Conservation (phyloP, 2,888 invertebrate genomes). For the Invenusta paracnida region DNA sequence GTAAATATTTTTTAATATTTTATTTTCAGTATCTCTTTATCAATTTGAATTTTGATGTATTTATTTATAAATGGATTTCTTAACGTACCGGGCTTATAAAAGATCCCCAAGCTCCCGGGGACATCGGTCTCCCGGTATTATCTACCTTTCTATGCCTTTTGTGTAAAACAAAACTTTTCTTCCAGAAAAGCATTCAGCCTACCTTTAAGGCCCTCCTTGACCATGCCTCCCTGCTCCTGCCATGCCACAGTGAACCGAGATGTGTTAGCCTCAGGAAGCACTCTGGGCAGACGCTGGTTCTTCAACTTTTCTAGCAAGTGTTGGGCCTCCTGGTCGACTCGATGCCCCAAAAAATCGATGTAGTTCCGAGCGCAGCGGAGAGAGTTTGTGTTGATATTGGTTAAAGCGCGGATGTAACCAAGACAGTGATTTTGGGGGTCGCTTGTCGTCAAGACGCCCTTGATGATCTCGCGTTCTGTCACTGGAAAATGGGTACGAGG, state of each 20-base stretch:
- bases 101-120: too few species aligned
- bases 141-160: too few species aligned
- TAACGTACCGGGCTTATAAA: too few species aligned
- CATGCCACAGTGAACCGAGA: slow-evolving; percentile 36
- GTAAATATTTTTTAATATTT: too few species aligned
- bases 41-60: too few species aligned
- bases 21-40: too few species aligned
- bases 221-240: slow-evolving; percentile 32
- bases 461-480: slow-evolving; percentile 93
- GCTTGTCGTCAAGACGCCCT: slow-evolving; percentile 83
- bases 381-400: slow-evolving; percentile 84
- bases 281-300: slow-evolving; percentile 76
- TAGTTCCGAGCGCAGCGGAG: slow-evolving; percentile 70
- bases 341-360: slow-evolving; percentile 77
- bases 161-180: too few species aligned
- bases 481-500: slow-evolving; percentile 67
- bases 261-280: slow-evolving; percentile 49
- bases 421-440: slow-evolving; percentile 91
- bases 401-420: slow-evolving; percentile 84
- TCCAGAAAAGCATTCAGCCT: not conserved
- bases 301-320: slow-evolving; percentile 79
- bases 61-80: too few species aligned
- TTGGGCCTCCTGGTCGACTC: slow-evolving; percentile 85
- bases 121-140: too few species aligned
- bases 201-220: slow-evolving; percentile 36